phyloP scores from a whole-genome alignment of 1,140 invertebrate species.

The Caenorhabditis elegans region WBcel235 BX284602.5:11547001-11547500 shows the following conservation, averaged over 20 bases:
- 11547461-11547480: background rate
- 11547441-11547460: slow-evolving; percentile 7
- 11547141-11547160: background rate
- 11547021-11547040: background rate
- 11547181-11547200: background rate
- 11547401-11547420: slow-evolving; percentile 21
- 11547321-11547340: background rate
- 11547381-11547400: slow-evolving; percentile 11
- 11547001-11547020: slow-evolving; percentile 12
- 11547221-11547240: no score
- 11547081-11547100: background rate
- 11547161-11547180: slow-evolving; percentile 17
- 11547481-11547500: background rate
- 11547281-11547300: background rate
- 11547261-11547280: slow-evolving; percentile 1
- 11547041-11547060: background rate
- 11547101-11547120: slow-evolving; percentile 13
- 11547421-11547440: slow-evolving; percentile 18
- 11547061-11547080: background rate
- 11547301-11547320: background rate
- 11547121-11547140: background rate
- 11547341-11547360: background rate
- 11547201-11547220: background rate
- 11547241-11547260: background rate
- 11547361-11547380: background rate